Evolutionary conservation across 2,888 invertebrate species (phyloP), one percentile per base, ranked within the genome.

Genomic region (Lithosia quadra): DNA sequence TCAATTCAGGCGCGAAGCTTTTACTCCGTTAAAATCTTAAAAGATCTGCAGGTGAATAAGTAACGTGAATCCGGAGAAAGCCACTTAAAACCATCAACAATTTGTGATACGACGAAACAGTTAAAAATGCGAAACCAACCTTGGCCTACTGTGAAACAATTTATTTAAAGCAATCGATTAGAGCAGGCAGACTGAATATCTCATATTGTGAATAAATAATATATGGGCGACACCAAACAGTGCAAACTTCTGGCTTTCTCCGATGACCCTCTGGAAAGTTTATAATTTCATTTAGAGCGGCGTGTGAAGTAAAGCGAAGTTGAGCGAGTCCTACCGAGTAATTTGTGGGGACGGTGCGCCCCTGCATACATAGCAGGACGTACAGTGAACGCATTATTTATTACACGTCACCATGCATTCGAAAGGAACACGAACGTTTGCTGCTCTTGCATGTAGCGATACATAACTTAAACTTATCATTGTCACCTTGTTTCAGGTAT

Each of bases 91-190:
- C 75, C 71, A 79, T 83, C 76, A 83, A 86, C 77, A 80, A 86
- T 80, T 74, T 74, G 63, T 75, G 72, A 77, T 70, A 75, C 79
- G 82, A 75, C 79, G 75, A 72, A 77, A 61, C 5, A 11, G 15
- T 10, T 5, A 34, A 74, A 69, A 75, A 69, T 72, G 73, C 82
- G 78, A 83, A 82, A 81, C 78, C 78, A 80, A 78, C 75, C 78
- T 70, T 77, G 86, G 77, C 90, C 89, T 89, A 87, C 84, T 77
- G 82, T 87, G 75, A 84, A 88, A 88, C 86, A 88, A 88, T 86
- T 87, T 78, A 88, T 87, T 88, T 86, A 83, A 80, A 68, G 73
- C 81, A 81, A 90, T 90, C 88, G 88, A 90, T 90, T 86, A 80
- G 70, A 73, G 72, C 75, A 73, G 83, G 83, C 85, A 86, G 84